A percentile compares a stretch with the other conserved stretches of the same genome.
These are phyloP conservation scores for Horisme vitalbata DNA, from an alignment of 2,888 invertebrate species.

Conservation along the genomic window DNA sequence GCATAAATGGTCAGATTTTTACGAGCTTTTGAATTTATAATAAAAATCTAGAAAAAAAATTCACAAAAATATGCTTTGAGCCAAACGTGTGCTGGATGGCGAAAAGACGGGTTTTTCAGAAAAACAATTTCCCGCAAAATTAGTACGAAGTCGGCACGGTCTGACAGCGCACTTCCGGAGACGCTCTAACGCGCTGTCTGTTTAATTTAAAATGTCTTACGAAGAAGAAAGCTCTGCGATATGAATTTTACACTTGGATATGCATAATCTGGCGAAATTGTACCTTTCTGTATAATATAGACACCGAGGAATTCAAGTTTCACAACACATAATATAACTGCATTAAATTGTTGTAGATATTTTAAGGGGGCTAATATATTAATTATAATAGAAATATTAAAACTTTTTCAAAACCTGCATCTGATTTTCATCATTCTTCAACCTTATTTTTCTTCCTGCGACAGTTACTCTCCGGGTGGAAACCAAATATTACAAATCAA, in stretches of 20 bases:
- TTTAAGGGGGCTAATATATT: constrained; percentile 18
- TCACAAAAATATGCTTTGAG: constrained; percentile 25
- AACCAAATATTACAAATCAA: constrained; percentile 12
- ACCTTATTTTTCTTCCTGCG: background rate
- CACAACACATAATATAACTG: constrained; percentile 29
- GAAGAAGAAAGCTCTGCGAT: constrained; percentile 54
- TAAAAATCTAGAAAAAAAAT: constrained; percentile 21
- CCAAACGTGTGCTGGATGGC: constrained; percentile 10
- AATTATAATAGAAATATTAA: constrained; percentile 15
- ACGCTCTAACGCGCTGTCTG: constrained; percentile 26
- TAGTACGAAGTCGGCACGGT: constrained; percentile 22
- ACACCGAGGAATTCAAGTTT: constrained; percentile 33
- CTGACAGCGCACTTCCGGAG: constrained; percentile 24
- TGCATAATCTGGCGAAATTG: constrained; percentile 37
- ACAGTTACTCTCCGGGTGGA: background rate
- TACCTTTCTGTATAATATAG: constrained; percentile 37
- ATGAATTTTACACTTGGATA: constrained; percentile 55
- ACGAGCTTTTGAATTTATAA: constrained; percentile 39
- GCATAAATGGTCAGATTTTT: constrained; percentile 59
- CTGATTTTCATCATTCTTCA: constrained; percentile 13
- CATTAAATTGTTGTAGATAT: constrained; percentile 26
- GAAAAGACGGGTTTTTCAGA: constrained; percentile 11
- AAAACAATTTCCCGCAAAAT: constrained; percentile 30
- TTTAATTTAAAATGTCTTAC: constrained; percentile 33
- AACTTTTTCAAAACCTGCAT: constrained; percentile 21